These are phyloP conservation scores for Mylabris sibirica DNA, from an alignment of 2,888 invertebrate species.

Conservation along the genomic window DNA sequence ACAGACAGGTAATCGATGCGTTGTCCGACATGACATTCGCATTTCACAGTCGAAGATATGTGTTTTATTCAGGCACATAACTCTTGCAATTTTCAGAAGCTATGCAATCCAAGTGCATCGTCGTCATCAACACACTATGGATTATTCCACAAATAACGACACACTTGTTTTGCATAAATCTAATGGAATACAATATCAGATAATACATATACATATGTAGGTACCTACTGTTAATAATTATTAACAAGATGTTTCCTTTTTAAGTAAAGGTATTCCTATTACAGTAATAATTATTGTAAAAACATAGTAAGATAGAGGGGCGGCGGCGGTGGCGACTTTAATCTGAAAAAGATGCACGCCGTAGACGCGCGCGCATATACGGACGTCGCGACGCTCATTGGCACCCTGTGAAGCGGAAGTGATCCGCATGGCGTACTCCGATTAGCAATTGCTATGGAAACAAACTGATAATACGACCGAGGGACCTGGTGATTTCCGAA, in stretches of 20 bases:
- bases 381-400: conserved; percentile 50
- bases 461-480: conserved; percentile 67
- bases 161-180: not conserved
- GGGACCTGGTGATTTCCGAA: conserved; percentile 62
- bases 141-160: not conserved
- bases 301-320: not conserved
- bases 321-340: not conserved
- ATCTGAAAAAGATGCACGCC: conserved; percentile 23
- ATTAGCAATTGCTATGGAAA: conserved; percentile 70
- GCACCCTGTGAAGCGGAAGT: conserved; percentile 59
- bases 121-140: not conserved
- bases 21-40: conserved; percentile 44
- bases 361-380: conserved; percentile 41
- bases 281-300: not conserved
- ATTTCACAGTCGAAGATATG: conserved; percentile 41
- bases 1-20: conserved; percentile 43
- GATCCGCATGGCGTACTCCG: conserved; percentile 62
- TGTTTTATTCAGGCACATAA: conserved; percentile 45
- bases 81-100: conserved; percentile 39
- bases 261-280: not conserved
- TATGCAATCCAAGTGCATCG: conserved; percentile 13
- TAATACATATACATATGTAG: too few relatives aligned
- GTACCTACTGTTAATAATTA: not conserved
- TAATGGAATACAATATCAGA: not conserved
- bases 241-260: not conserved